phyloP scores from a whole-genome alignment of 2,113 vertebrate species.

The Pygoscelis antarcticus region DNA sequence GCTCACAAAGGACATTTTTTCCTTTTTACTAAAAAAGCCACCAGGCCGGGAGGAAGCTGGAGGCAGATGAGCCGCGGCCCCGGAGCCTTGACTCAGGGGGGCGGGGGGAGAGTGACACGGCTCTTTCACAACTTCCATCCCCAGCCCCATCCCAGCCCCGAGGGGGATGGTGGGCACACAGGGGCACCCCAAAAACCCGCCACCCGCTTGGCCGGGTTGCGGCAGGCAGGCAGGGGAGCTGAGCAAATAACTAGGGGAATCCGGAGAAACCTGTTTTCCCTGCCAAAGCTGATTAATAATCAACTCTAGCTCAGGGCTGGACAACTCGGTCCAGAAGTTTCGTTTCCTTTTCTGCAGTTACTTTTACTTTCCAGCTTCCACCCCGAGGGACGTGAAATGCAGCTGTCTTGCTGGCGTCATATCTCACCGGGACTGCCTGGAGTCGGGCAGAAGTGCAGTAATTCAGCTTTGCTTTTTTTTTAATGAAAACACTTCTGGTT shows the following conservation, averaged over 20 bases:
- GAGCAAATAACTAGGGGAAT: not conserved
- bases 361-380: not conserved
- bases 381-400: accelerated
- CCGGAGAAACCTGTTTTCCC: not conserved
- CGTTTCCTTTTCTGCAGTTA: not conserved
- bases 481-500: not conserved
- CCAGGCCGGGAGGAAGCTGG: not conserved
- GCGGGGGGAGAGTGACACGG: accelerated
- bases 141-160: accelerated
- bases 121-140: not conserved
- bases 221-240: not conserved
- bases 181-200: not conserved
- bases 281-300: not conserved
- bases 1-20: not conserved
- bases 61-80: accelerated
- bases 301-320: not conserved
- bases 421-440: not conserved
- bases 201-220: not conserved
- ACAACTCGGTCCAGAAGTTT: not conserved
- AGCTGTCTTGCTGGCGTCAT: accelerated
- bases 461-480: not conserved
- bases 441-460: not conserved
- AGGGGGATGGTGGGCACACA: accelerated
- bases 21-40: not conserved
- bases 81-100: not conserved